phyloP scores from a whole-genome alignment of 2,113 vertebrate species.

The Aspiorhynchus laticeps region DNA sequence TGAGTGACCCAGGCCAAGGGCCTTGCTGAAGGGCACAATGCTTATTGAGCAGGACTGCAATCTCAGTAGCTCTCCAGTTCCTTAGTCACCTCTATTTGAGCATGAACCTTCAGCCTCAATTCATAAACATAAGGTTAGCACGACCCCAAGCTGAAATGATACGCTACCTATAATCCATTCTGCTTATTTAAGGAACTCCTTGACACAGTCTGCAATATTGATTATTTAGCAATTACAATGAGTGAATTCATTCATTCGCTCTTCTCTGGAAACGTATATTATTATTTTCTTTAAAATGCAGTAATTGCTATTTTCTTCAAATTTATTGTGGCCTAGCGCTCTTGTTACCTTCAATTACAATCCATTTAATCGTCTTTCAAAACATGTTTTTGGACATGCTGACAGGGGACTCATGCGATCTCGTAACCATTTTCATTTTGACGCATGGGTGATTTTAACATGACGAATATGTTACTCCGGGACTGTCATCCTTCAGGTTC shows the following conservation, averaged over 20 bases:
- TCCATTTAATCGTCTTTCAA: neutral
- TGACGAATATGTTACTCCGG: conserved; percentile 55
- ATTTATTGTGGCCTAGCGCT: neutral
- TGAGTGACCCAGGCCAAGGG: conserved; percentile 28
- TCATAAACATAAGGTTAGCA: conserved; percentile 8
- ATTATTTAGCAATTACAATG: neutral
- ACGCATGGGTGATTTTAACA: conserved; percentile 59
- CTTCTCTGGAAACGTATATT: neutral
- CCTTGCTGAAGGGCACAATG: conserved; percentile 32
- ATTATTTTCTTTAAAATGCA: neutral
- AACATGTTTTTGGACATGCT: conserved; percentile 48
- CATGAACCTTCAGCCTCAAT: neutral
- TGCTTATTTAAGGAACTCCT: conserved; percentile 2
- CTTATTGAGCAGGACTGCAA: conserved; percentile 10
- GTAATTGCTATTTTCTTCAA: neutral
- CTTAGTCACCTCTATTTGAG: conserved; percentile 27
- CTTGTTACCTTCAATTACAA: conserved; percentile 3
- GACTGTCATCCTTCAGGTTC: conserved; percentile 72
- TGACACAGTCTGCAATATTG: conserved; percentile 19
- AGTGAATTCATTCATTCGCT: neutral
- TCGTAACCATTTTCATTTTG: conserved; percentile 36
- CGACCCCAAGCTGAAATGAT: neutral
- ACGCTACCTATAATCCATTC: neutral
- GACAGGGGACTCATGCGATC: neutral
- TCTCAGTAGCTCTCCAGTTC: conserved; percentile 8